Conservation (phyloP, 2,797 vertebrate species). For the Rhinogobio ventralis region DNA sequence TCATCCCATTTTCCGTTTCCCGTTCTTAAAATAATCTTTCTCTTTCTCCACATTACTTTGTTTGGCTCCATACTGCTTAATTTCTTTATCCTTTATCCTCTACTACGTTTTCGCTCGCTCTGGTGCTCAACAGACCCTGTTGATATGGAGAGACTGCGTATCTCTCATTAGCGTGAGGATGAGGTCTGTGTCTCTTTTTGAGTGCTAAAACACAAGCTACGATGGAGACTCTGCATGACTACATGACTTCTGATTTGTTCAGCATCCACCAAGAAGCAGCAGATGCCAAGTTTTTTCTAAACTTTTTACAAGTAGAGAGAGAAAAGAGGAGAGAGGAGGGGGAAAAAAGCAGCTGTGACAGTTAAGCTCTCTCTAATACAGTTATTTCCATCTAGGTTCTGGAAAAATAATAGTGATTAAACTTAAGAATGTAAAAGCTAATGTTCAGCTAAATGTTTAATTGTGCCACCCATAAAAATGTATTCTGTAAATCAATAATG, state of each 20-base stretch:
- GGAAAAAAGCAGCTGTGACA: background rate
- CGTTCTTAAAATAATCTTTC: slow-evolving; percentile 25
- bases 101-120: background rate
- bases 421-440: background rate
- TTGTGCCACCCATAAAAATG: background rate
- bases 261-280: background rate
- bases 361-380: background rate
- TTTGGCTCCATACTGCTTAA: slow-evolving; percentile 38
- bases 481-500: background rate
- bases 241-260: slow-evolving; percentile 2
- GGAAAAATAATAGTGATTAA: background rate
- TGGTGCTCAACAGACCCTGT: background rate
- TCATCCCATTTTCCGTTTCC: slow-evolving; percentile 34
- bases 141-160: slow-evolving; percentile 9
- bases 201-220: slow-evolving; percentile 6
- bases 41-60: background rate
- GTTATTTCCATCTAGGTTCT: background rate
- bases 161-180: slow-evolving; percentile 19
- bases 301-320: background rate
- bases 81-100: slow-evolving; percentile 30
- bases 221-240: background rate
- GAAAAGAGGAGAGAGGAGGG: background rate
- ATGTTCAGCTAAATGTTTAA: background rate
- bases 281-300: background rate
- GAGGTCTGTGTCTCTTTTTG: slow-evolving; percentile 27